These are phyloP conservation scores for Menidia beryllina DNA, from an alignment of 2,113 vertebrate genomes.

Conservation along the genomic window DNA sequence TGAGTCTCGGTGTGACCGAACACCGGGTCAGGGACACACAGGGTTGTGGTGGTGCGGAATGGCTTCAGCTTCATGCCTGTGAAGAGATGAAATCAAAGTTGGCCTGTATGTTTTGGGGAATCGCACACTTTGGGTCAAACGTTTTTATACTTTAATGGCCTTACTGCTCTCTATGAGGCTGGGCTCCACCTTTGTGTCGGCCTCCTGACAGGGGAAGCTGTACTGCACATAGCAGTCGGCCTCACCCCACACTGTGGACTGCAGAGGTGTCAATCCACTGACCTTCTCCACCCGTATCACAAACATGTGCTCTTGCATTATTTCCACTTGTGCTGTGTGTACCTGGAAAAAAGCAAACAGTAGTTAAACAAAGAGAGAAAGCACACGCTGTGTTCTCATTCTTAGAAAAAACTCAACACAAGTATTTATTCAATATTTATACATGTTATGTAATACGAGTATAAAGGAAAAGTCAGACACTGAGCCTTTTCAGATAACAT, in stretches of 20 bases:
- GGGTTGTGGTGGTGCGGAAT: constrained; percentile 87
- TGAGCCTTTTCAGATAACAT: not conserved
- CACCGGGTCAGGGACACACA: constrained; percentile 91
- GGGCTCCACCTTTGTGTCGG: constrained; percentile 52
- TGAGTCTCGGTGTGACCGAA: constrained; percentile 90
- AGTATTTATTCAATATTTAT: not conserved
- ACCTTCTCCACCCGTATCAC: constrained; percentile 86
- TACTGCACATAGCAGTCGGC: constrained; percentile 97
- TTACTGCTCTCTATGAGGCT: constrained; percentile 81
- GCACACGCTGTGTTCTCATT: not conserved
- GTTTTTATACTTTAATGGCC: constrained; percentile 12
- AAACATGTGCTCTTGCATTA: constrained; percentile 89
- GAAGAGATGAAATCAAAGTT: constrained; percentile 1
- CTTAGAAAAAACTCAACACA: not conserved
- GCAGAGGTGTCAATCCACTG: constrained; percentile 88
- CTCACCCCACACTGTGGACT: constrained; percentile 96
- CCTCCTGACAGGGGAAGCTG: constrained; percentile 87
- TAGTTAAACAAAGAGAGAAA: not conserved
- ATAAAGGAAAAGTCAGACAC: not conserved
- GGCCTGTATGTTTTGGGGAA: not conserved
- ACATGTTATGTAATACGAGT: not conserved
- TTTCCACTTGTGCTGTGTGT: constrained; percentile 45
- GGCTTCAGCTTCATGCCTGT: constrained; percentile 85
- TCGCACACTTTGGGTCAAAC: not conserved
- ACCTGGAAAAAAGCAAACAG: constrained; percentile 59